Percentiles rank a stretch among this genome's conserved stretches.
These are phyloP conservation scores for Momotus momota DNA, from an alignment of 2,797 vertebrate species.

Conservation along the genomic window DNA sequence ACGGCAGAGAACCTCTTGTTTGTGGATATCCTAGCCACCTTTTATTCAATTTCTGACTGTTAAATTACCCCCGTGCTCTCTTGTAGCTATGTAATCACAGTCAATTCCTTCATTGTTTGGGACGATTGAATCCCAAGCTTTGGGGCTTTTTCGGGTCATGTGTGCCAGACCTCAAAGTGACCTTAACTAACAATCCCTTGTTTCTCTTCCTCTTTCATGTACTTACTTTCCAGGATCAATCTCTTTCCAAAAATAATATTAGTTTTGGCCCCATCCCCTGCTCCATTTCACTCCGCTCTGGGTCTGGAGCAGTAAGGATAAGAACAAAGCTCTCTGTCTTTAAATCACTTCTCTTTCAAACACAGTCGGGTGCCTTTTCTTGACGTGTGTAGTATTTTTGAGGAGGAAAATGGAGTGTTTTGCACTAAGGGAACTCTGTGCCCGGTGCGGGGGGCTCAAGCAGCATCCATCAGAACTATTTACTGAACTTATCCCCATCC, in stretches of 20 bases:
- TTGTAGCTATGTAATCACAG: neutral
- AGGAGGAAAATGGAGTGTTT: neutral
- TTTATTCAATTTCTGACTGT: neutral
- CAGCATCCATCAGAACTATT: neutral
- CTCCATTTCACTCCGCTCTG: neutral
- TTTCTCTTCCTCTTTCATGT: slow-evolving; percentile 50
- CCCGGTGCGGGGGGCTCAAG: rapidly evolving
- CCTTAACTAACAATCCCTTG: slow-evolving; percentile 51
- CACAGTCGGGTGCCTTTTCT: neutral
- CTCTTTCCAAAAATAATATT: slow-evolving; percentile 68
- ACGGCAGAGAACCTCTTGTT: neutral
- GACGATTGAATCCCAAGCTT: slow-evolving; percentile 23
- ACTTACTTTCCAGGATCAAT: slow-evolving; percentile 55
- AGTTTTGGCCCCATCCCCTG: slow-evolving; percentile 2
- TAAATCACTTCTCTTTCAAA: neutral
- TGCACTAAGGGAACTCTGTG: neutral
- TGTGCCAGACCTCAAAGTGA: slow-evolving; percentile 62
- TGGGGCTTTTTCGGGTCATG: slow-evolving; percentile 37
- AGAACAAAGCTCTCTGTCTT: slow-evolving; percentile 19
- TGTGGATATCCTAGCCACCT: neutral
- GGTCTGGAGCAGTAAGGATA: slow-evolving; percentile 2
- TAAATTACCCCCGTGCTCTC: neutral
- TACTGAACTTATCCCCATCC: neutral
- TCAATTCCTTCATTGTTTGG: neutral
- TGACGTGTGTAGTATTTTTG: neutral